Evolutionary conservation across 2,797 vertebrate genomes (phyloP).

Genomic region (Coilia nasus): DNA sequence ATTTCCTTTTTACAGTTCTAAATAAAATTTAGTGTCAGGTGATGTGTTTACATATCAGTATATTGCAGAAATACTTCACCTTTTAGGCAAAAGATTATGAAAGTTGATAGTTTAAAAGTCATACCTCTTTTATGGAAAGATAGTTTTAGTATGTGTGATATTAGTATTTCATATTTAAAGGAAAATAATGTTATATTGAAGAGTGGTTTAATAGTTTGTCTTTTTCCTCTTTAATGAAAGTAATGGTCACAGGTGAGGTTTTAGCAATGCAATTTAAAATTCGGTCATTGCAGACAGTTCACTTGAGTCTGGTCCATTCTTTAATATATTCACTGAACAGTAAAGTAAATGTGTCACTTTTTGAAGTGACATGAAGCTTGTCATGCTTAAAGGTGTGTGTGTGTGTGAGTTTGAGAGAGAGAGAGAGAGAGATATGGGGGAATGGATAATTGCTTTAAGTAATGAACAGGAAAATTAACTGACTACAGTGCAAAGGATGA

Average conservation of each 20-base stretch:
- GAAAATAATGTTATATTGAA: background rate
- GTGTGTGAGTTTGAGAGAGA: background rate
- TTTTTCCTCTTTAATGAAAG: background rate
- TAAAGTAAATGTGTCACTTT: background rate
- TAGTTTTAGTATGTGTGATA: constrained; percentile 19
- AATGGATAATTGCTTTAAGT: background rate
- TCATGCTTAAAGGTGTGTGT: background rate
- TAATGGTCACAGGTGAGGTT: background rate
- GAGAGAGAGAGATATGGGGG: background rate
- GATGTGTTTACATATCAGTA: constrained; percentile 12
- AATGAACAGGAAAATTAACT: background rate
- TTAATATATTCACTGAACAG: background rate
- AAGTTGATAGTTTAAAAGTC: background rate
- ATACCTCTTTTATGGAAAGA: background rate
- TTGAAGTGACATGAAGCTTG: background rate
- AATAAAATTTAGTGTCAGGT: background rate
- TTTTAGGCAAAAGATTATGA: background rate
- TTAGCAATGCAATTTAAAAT: background rate
- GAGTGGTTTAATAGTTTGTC: background rate
- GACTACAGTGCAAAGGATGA: background rate
- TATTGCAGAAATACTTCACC: background rate
- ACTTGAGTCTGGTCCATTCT: background rate
- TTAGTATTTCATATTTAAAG: background rate
- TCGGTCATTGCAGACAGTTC: background rate
- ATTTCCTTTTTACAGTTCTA: constrained; percentile 4